Conservation (phyloP, 2,888 invertebrate genomes). For the Leucoma salicis region DNA sequence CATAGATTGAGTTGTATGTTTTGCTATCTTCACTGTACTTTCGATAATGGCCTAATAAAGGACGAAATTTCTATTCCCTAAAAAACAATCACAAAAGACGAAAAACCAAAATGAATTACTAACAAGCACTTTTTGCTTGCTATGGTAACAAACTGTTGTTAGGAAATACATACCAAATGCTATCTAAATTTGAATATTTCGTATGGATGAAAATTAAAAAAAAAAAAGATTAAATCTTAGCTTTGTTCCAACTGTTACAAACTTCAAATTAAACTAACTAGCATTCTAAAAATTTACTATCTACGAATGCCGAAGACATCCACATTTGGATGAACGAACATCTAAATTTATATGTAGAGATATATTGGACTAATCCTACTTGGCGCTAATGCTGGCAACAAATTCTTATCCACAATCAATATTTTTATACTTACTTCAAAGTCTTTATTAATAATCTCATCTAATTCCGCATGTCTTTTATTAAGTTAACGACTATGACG, state of each 20-base stretch:
- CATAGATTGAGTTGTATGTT: slow-evolving; percentile 1
- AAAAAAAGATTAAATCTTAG: slow-evolving; percentile 29
- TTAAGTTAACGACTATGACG: slow-evolving; percentile 1
- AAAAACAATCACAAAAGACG: slow-evolving; percentile 18
- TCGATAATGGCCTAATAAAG: slow-evolving; percentile 9
- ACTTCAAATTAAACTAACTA: slow-evolving; percentile 78
- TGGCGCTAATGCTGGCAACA: slow-evolving; percentile 64
- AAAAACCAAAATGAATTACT: slow-evolving; percentile 66
- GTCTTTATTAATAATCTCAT: not conserved
- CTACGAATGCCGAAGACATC: slow-evolving; percentile 76
- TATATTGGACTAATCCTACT: slow-evolving; percentile 72
- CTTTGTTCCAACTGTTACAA: slow-evolving; percentile 50
- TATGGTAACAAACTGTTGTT: slow-evolving; percentile 47
- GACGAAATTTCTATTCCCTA: slow-evolving; percentile 34
- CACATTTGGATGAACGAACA: slow-evolving; percentile 73
- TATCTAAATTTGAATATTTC: not conserved
- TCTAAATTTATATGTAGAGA: slow-evolving; percentile 72
- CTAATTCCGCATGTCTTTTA: slow-evolving; percentile 1
- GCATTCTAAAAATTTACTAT: slow-evolving; percentile 82
- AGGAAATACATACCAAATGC: slow-evolving; percentile 7
- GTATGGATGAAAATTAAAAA: slow-evolving; percentile 11
- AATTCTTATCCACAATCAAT: slow-evolving; percentile 53
- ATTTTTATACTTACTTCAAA: slow-evolving; percentile 4
- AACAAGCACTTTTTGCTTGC: too few relatives aligned
- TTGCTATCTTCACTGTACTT: slow-evolving; percentile 14